These are phyloP conservation scores for Lampris incognitus DNA, from an alignment of 2,113 vertebrate genomes.

Conservation along the genomic window DNA sequence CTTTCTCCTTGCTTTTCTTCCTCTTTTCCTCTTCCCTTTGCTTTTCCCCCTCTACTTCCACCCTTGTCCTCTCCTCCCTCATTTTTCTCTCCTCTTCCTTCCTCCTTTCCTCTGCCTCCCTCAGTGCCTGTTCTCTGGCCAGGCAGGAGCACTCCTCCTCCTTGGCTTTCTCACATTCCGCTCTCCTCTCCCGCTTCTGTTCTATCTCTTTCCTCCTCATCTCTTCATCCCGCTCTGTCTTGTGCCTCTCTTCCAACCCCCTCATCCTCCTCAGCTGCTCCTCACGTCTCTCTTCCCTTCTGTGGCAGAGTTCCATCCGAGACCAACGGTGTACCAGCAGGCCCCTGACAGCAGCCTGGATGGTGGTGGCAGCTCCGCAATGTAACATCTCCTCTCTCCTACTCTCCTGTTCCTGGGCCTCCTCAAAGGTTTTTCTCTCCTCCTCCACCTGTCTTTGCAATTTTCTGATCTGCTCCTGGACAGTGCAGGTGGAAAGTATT, in stretches of 20 bases:
- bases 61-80: conserved; percentile 59
- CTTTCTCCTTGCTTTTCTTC: conserved; percentile 57
- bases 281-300: conserved; percentile 73
- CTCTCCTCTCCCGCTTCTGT: conserved; percentile 75
- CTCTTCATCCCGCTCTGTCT: conserved; percentile 37
- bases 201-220: conserved; percentile 59
- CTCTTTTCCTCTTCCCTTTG: conserved; percentile 68
- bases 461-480: conserved; percentile 83
- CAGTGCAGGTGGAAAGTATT: neutral
- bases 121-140: too few relatives aligned
- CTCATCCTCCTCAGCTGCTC: conserved; percentile 68
- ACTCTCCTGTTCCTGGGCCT: conserved; percentile 79
- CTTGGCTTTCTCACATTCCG: conserved; percentile 60
- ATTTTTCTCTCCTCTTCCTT: conserved; percentile 71
- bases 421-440: conserved; percentile 81
- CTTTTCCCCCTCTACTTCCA: conserved; percentile 65
- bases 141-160: conserved; percentile 46
- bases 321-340: conserved; percentile 74
- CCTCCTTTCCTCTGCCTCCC: conserved; percentile 62
- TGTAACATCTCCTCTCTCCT: conserved; percentile 54
- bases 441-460: conserved; percentile 84
- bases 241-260: conserved; percentile 67
- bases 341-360: conserved; percentile 83
- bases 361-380: conserved; percentile 80
- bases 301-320: conserved; percentile 70